Evolutionary conservation across 2,888 invertebrate species (phyloP).

Genomic region (Sialis fuliginosa): DNA sequence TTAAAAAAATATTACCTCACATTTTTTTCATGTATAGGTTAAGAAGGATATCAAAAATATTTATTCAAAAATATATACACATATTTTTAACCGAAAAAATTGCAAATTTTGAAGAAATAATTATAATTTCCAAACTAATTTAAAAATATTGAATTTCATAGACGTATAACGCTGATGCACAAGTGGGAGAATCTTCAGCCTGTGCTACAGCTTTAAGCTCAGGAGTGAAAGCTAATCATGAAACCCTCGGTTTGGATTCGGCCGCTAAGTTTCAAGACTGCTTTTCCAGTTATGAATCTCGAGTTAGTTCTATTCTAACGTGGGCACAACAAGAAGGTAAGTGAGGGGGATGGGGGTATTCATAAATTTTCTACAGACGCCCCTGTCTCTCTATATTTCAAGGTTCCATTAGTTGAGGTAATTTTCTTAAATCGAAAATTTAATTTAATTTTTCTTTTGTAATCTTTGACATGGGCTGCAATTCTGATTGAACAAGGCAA

Average conservation of each 20-base stretch:
- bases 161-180: constrained; percentile 57
- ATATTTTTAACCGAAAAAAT: not conserved
- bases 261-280: constrained; percentile 42
- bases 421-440: no score
- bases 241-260: constrained; percentile 44
- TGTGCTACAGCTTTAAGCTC: constrained; percentile 53
- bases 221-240: constrained; percentile 51
- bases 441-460: not conserved
- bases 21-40: no score
- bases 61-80: no score
- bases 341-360: no score
- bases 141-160: constrained; percentile 17
- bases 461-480: no score
- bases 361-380: no score
- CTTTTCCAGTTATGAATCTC: constrained; percentile 35
- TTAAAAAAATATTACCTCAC: no score
- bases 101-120: no score
- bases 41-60: not conserved
- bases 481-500: constrained; percentile 3
- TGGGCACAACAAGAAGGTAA: constrained; percentile 47
- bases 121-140: not conserved
- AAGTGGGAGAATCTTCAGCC: constrained; percentile 55
- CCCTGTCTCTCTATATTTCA: no score
- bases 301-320: constrained; percentile 40
- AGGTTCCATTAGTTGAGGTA: no score